Evolutionary conservation across 2,888 invertebrate genomes (phyloP), one percentile per base, ranked within the genome.

Genomic region (Polymixis flavicincta): DNA sequence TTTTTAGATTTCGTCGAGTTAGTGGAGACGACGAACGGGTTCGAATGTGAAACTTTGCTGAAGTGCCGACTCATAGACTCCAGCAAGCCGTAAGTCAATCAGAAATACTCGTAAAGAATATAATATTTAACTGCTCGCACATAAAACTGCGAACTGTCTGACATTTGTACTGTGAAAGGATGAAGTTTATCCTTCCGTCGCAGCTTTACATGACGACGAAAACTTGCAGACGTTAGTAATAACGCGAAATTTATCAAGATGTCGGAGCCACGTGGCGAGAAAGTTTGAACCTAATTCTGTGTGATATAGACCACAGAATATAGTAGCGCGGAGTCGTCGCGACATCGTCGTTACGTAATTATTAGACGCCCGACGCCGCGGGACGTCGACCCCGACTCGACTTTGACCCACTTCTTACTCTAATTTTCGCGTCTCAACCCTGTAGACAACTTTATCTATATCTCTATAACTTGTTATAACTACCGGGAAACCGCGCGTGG

Each of bases 361-460:
- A 95, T 92, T 90, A 94, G 95, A 92, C 93, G 91, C 90, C 87
- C 90, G 90, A 86, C 92, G 92, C 87, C 90, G 78, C 88, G 94
- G 89, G 93, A 80, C 95, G 92, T 88, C 93, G 95, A 95, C 95
- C 95, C 92, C 91, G 89, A 52, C 91, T 90, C 93, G 96, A 96
- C 96, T 96, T 96, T 96, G 96, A 96, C 96, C 96, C 90, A 96
- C 93, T 96, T 96, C 92, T 92, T 92, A 93, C 93, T 93, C 93
- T 96, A 96, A 96, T 96, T 96, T 94, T 94, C 95, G 90, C 93
- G 94, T 92, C 94, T 95, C 94, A 94, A 76, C 91, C 88, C 90
- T 86, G 91, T 87, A 92, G 91, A 93, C 93, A 92, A 92, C 92
- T 92, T 93, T 90, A 85, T 91, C 89, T 90, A 88, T 85, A 85